A percentile compares a stretch with the other conserved stretches of the same genome.
These are phyloP conservation scores for Hypsibius dujardini DNA, from an alignment of 1,140 invertebrate species.

Conservation along the genomic window DNA sequence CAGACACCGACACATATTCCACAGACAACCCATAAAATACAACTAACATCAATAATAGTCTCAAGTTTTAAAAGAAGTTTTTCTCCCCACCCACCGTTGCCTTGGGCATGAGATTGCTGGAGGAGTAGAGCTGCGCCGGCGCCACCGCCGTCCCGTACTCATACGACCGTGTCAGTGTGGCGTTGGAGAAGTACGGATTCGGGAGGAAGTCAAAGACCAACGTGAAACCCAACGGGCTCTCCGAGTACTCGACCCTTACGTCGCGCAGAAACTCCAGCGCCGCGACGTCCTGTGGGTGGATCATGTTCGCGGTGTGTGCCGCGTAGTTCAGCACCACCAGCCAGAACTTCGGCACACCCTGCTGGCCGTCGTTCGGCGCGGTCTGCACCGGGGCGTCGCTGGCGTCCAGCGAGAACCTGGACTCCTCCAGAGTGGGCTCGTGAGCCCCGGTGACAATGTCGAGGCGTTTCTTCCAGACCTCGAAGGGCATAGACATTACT, in stretches of 20 bases:
- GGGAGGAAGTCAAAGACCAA: conserved; percentile 81
- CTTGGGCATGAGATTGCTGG: conserved; percentile 90
- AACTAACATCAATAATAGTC: too few relatives aligned
- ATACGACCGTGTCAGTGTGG: conserved; percentile 82
- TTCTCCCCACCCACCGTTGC: conserved; percentile 39
- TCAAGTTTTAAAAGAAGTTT: too few relatives aligned
- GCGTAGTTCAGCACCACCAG: conserved; percentile 15
- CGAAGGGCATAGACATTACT: too few relatives aligned
- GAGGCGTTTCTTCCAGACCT: neutral
- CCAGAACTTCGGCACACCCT: conserved; percentile 11
- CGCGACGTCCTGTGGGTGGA: conserved; percentile 6
- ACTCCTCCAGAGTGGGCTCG: neutral
- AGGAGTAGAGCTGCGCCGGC: conserved; percentile 79
- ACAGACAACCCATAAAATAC: too few relatives aligned
- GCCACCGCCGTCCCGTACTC: conserved; percentile 78
- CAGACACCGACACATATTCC: too few relatives aligned
- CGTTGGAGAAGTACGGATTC: conserved; percentile 92
- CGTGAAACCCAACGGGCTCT: conserved; percentile 47
- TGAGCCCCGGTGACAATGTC: neutral
- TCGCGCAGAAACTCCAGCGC: conserved; percentile 7
- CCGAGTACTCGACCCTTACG: neutral
- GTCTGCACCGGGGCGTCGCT: neutral
- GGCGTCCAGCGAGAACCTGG: neutral
- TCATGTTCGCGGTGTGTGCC: conserved; percentile 9
- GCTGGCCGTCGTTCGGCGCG: conserved; percentile 2